Conservation (phyloP, 2,888 invertebrate genomes). For the Protodeltote pygarga region DNA sequence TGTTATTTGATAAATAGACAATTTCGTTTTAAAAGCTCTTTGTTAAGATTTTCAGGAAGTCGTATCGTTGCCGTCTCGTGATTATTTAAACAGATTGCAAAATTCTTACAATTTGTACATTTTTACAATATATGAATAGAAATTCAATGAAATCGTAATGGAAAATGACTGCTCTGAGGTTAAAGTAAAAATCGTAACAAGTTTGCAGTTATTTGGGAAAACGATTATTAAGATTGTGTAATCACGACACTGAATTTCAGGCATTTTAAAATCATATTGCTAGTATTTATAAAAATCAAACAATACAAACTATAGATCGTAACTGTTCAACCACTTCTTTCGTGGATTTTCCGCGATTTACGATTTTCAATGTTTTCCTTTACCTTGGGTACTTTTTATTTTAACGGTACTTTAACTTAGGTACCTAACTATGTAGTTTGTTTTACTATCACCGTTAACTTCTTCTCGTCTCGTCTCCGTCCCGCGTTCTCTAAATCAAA, state of each 20-base stretch:
- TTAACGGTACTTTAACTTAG: too few species aligned
- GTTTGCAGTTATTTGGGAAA: constrained; percentile 33
- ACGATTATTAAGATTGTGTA: constrained; percentile 11
- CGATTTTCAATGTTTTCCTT: too few species aligned
- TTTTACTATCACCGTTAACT: too few species aligned
- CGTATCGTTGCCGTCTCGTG: constrained; percentile 28
- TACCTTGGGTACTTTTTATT: too few species aligned
- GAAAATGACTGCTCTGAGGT: constrained; percentile 13
- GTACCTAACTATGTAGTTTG: too few species aligned
- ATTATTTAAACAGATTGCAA: constrained; percentile 3
- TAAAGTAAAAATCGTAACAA: constrained; percentile 16
- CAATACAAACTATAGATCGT: too few species aligned
- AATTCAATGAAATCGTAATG: constrained; percentile 21
- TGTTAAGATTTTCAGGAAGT: background rate
- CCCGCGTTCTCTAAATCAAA: constrained; percentile 28
- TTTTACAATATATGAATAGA: constrained; percentile 6
- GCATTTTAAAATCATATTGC: too few species aligned
- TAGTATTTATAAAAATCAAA: too few species aligned
- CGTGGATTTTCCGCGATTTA: too few species aligned
- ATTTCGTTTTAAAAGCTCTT: background rate
- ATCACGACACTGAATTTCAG: too few species aligned
- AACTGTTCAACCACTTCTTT: too few species aligned
- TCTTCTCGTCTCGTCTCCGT: constrained; percentile 31
- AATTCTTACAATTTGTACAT: background rate
- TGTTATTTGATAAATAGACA: background rate